A percentile compares a stretch with the other conserved stretches of the same genome.
phyloP scores from a whole-genome alignment of 2,113 vertebrate genomes.

The Salvelinus alpinus region DNA sequence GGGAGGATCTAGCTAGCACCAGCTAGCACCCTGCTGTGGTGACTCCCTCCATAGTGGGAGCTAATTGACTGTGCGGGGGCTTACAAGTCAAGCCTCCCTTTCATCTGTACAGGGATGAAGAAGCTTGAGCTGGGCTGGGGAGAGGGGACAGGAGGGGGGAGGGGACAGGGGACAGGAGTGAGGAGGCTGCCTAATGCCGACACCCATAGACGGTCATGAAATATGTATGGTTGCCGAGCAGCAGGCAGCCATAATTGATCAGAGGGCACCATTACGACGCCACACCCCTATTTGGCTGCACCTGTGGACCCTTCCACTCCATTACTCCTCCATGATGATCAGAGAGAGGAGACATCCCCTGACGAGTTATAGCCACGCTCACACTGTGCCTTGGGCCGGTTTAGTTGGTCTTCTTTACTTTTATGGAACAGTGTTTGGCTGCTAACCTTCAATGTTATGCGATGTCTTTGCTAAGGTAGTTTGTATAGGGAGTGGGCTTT shows the following conservation, averaged over 20 bases:
- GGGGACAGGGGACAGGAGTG: neutral
- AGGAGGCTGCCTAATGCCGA: neutral
- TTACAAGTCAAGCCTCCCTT: slow-evolving; percentile 65
- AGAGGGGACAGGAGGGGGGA: neutral
- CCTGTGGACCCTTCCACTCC: slow-evolving; percentile 56
- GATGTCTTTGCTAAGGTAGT: no score
- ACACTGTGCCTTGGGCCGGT: no score
- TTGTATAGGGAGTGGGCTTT: neutral
- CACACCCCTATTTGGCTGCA: slow-evolving; percentile 52
- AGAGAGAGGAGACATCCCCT: neutral
- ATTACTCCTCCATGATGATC: neutral
- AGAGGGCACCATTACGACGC: slow-evolving; percentile 43
- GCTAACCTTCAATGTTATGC: no score
- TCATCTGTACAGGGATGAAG: slow-evolving; percentile 39
- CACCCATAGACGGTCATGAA: slow-evolving; percentile 64
- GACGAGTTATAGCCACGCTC: no score
- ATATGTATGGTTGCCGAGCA: slow-evolving; percentile 64
- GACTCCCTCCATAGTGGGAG: slow-evolving; percentile 50
- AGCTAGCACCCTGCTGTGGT: slow-evolving; percentile 46
- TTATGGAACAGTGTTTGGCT: no score
- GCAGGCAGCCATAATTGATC: slow-evolving; percentile 59
- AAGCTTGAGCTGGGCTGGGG: neutral
- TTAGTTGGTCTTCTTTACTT: no score
- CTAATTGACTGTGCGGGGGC: slow-evolving; percentile 44
- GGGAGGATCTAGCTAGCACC: slow-evolving; percentile 13